Percentiles rank a stretch among this genome's conserved stretches.
Evolutionary conservation across 1,140 invertebrate genomes (phyloP).

Genomic region (Dufourea novaeangliae): DNA sequence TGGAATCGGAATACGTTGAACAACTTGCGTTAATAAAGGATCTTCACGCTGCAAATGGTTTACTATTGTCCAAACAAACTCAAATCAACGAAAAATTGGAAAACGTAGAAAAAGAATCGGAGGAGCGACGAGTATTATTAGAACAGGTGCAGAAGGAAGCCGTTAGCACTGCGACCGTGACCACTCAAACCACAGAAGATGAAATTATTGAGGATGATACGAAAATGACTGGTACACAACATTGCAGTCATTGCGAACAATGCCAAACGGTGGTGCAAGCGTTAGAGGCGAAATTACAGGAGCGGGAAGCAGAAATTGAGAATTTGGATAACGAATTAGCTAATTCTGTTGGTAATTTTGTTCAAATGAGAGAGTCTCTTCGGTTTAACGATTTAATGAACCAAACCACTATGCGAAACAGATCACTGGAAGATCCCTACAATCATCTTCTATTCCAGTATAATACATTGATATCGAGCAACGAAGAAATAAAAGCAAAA

Average conservation of each 20-base stretch:
- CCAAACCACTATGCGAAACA: conserved; percentile 38
- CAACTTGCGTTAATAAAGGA: conserved; percentile 75
- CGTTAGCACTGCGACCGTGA: conserved; percentile 26
- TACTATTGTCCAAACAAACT: conserved; percentile 73
- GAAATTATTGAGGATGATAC: conserved; percentile 29
- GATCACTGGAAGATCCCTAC: conserved; percentile 63
- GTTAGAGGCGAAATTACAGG: conserved; percentile 86
- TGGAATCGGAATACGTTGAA: conserved; percentile 77
- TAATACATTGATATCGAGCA: conserved; percentile 81
- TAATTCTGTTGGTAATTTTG: conserved; percentile 83
- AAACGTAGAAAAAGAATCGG: conserved; percentile 75
- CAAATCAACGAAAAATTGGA: conserved; percentile 77
- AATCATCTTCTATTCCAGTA: conserved; percentile 66
- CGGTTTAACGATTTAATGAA: conserved; percentile 65
- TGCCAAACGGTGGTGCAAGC: conserved; percentile 70
- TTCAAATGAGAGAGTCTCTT: conserved; percentile 73
- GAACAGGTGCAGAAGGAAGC: conserved; percentile 68
- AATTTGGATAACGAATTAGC: conserved; percentile 86
- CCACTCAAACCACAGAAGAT: conserved; percentile 50
- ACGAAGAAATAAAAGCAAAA: conserved; percentile 83
- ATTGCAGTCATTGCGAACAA: conserved; percentile 71
- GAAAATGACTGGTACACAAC: conserved; percentile 11
- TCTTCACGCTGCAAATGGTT: conserved; percentile 73
- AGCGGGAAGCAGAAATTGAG: conserved; percentile 88
- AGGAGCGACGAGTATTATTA: conserved; percentile 68